These are phyloP conservation scores for Eurois occulta DNA, from an alignment of 2,888 invertebrate species.

Conservation along the genomic window DNA sequence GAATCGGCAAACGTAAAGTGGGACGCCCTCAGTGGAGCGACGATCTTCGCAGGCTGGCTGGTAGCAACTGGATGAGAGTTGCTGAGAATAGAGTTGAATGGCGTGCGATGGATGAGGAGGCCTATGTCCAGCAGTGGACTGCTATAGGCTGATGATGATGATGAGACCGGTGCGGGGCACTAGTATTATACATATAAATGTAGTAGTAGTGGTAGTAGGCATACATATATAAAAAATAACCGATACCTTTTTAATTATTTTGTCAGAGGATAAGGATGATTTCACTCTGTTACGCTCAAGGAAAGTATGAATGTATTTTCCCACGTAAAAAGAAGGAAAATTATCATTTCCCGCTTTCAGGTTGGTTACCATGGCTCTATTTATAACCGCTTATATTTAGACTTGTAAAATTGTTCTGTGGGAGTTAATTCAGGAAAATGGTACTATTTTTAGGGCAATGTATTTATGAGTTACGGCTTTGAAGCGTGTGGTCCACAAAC, in stretches of 20 bases:
- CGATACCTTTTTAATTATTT: not conserved
- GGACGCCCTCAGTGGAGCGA: too few relatives aligned
- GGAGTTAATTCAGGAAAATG: not conserved
- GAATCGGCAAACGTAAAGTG: too few relatives aligned
- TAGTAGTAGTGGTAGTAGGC: not conserved
- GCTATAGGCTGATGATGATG: too few relatives aligned
- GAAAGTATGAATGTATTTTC: not conserved
- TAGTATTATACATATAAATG: not conserved
- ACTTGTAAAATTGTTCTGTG: not conserved
- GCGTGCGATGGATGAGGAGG: too few relatives aligned
- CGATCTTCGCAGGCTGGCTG: too few relatives aligned
- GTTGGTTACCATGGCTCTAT: conserved; percentile 19
- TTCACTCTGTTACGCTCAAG: not conserved
- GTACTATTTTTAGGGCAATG: conserved; percentile 3
- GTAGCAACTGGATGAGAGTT: too few relatives aligned
- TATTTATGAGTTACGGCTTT: not conserved
- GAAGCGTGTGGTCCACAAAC: not conserved
- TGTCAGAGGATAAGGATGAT: not conserved
- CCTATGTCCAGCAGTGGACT: too few relatives aligned
- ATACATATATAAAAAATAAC: too few relatives aligned
- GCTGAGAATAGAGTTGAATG: too few relatives aligned
- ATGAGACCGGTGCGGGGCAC: not conserved
- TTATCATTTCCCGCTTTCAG: not conserved
- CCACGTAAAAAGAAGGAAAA: not conserved
- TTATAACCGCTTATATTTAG: conserved; percentile 15